Conservation (phyloP, 2,113 vertebrate species). For the Scortum barcoo region DNA sequence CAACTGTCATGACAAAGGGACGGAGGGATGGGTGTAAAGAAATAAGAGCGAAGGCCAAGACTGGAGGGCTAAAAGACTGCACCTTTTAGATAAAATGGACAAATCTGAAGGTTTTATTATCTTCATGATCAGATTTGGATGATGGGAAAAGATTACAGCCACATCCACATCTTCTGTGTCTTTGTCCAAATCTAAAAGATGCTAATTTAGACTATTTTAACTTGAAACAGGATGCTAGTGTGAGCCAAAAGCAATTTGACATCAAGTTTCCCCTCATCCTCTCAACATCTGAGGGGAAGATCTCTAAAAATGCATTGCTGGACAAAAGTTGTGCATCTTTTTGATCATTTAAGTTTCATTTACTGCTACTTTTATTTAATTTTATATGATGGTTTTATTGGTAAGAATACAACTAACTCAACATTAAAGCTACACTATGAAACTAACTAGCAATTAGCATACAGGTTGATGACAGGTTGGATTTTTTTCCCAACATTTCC, state of each 20-base stretch:
- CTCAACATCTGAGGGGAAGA: neutral
- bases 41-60: neutral
- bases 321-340: neutral
- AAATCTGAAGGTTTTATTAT: neutral
- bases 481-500: no score
- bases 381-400: neutral
- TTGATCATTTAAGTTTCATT: neutral
- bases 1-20: constrained; percentile 2
- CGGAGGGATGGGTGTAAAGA: neutral
- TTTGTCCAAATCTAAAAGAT: neutral
- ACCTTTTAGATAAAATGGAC: constrained; percentile 17
- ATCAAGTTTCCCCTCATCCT: neutral
- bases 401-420: neutral
- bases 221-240: neutral
- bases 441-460: no score
- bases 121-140: neutral
- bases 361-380: neutral
- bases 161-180: no score
- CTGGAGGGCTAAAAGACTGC: neutral
- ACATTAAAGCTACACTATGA: no score
- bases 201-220: neutral
- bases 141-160: neutral
- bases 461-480: no score
- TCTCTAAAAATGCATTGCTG: neutral
- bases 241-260: neutral